Evolutionary conservation across 2,113 vertebrate genomes (phyloP), one percentile per base, ranked within the genome.

Genomic region (Halichoerus grypus): DNA sequence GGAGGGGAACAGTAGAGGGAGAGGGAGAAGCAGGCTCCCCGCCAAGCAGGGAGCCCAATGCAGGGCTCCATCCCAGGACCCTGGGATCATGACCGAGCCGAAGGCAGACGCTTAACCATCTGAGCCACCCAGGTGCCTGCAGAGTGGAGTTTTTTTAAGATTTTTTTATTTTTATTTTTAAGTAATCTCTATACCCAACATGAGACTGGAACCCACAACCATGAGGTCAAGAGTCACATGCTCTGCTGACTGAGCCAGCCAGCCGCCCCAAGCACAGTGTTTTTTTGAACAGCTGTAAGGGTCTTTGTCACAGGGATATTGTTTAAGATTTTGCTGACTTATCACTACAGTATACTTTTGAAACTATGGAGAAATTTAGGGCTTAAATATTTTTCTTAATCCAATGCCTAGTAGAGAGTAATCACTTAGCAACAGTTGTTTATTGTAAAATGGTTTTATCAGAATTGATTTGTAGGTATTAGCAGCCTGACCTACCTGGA

Each of bases 291-390:
- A 85, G 42, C 51, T 83, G 15, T 53, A 72, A 61, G 7, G 76
- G 18, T 76, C 81, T 65, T 82, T 42, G n/a, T 22, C 69, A 21
- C 22, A 77, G 63, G 24, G 42, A n/a, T 65, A 33, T n/a, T 82
- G 42, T 76, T 55, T 80, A 36, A 91, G 55, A 53, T 22, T 46
- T 26, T 69, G 19, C 49, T 82, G 16, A 71, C 36, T 76, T 53
- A 39, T 74, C 22, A 36, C 63, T 80, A 51, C 14, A 83, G 36
- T 39, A 46, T 24, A 59, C 24, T 61, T 91, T 83, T 33, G 42
- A 96, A 94, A 77, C 83, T 92, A 77, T 77, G 31, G 15, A 74
- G 51, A 65, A 71, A 69, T 82, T 95, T 69, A 91, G 94, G 36
- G 8, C 13, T 95, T 72, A 86, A 59, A 83, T 82, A 77, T 76